Evolutionary conservation across 2,797 vertebrate genomes (phyloP).

Genomic region (Syndactyla subalaris): DNA sequence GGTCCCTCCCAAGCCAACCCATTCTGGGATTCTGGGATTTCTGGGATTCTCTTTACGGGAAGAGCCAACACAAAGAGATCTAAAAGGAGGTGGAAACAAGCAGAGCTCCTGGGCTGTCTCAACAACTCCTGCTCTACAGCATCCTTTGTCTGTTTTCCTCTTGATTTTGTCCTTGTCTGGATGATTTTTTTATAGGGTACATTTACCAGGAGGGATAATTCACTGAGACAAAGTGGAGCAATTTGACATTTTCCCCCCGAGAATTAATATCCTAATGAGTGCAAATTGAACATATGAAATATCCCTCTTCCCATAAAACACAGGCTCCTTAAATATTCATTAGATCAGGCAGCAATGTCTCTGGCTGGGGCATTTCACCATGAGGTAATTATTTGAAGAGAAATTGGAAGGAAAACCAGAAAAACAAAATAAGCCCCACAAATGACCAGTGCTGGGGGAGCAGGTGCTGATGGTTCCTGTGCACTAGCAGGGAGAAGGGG

Average conservation of each 20-base stretch:
- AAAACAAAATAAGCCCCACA: not conserved
- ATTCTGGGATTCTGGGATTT: not conserved
- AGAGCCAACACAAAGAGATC: not conserved
- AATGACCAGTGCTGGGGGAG: not conserved
- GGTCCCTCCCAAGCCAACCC: not conserved
- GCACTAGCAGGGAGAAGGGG: not conserved
- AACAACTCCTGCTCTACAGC: not conserved
- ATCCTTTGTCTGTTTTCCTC: not conserved
- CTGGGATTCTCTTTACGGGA: not conserved
- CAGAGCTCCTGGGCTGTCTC: not conserved
- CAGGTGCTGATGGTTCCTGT: not conserved
- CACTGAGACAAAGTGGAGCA: not conserved
- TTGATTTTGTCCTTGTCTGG: not conserved
- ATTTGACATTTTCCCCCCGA: not conserved
- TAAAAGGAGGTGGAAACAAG: not conserved
- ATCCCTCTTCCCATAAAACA: conserved; percentile 29
- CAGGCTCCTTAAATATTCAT: conserved; percentile 35
- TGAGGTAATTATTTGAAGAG: conserved; percentile 2
- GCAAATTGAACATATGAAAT: conserved; percentile 24
- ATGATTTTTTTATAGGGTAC: conserved; percentile 7
- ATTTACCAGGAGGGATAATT: not conserved
- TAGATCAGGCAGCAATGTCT: conserved; percentile 8
- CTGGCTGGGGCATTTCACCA: not conserved
- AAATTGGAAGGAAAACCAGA: not conserved
- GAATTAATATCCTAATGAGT: conserved; percentile 41